Evolutionary conservation across 2,888 invertebrate species (phyloP).

Genomic region (Parnassius orleans): DNA sequence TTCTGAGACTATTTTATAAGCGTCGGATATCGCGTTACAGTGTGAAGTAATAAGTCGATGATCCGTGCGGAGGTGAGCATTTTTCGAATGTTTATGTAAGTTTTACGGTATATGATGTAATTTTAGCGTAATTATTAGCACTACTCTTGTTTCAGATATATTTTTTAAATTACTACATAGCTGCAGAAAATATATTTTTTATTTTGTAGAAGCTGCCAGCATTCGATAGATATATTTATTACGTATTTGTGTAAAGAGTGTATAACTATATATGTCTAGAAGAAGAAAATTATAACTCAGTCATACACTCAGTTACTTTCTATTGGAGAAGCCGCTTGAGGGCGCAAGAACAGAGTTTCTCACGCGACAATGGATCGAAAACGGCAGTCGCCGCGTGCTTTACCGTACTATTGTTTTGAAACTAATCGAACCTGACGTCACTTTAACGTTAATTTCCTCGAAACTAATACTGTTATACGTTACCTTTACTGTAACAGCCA

Average conservation of each 20-base stretch:
- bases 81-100: constrained; percentile 65
- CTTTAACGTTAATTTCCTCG: constrained; percentile 60
- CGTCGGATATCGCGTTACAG: constrained; percentile 59
- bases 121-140: not conserved
- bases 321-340: constrained; percentile 62
- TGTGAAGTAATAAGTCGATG: constrained; percentile 58
- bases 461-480: constrained; percentile 35
- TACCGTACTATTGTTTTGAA: constrained; percentile 70
- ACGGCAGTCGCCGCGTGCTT: constrained; percentile 56
- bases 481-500: constrained; percentile 16
- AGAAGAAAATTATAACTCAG: constrained; percentile 2
- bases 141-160: too few relatives aligned
- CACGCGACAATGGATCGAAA: constrained; percentile 62
- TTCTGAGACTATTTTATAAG: constrained; percentile 54
- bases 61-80: constrained; percentile 62
- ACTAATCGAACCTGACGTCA: constrained; percentile 65
- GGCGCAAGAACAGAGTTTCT: constrained; percentile 57
- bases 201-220: too few relatives aligned
- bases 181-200: too few relatives aligned
- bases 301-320: constrained; percentile 59
- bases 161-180: too few relatives aligned
- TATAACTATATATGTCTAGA: not conserved
- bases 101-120: constrained; percentile 42
- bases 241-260: not conserved
- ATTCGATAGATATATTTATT: not conserved